These are phyloP conservation scores for Eubasilissa splendida DNA, from an alignment of 2,888 invertebrate species.

Conservation along the genomic window DNA sequence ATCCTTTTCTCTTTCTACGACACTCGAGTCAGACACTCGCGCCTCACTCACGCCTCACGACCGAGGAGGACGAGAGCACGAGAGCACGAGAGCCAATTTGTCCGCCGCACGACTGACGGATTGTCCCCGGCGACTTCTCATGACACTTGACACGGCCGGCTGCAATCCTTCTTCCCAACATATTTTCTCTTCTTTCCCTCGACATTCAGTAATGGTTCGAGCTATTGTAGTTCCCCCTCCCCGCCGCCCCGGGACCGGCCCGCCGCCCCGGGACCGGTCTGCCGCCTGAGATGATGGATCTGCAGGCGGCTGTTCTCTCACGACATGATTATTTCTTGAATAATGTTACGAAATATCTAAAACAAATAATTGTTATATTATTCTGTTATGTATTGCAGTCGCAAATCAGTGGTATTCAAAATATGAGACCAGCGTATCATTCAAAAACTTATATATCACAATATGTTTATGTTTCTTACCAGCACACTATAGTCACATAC, in stretches of 20 bases:
- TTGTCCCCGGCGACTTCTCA: conserved; percentile 48
- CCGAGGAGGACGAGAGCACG: conserved; percentile 6
- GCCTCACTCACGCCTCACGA: conserved; percentile 32
- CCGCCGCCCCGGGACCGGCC: too few species aligned
- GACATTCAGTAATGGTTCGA: conserved; percentile 18
- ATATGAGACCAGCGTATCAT: too few species aligned
- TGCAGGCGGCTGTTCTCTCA: conserved; percentile 2
- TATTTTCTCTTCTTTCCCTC: conserved; percentile 22
- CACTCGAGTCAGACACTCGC: conserved; percentile 34
- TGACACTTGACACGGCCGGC: conserved; percentile 48
- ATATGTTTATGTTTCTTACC: too few species aligned
- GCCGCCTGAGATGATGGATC: conserved; percentile 24
- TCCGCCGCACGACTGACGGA: conserved; percentile 49
- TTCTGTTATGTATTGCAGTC: conserved; percentile 26
- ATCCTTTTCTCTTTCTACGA: conserved; percentile 37
- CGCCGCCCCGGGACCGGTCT: neutral
- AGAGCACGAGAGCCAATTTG: conserved; percentile 52
- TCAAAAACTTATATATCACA: too few species aligned
- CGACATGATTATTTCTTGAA: conserved; percentile 23
- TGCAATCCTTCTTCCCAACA: conserved; percentile 23
- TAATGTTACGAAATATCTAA: conserved; percentile 15
- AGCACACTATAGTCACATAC: too few species aligned
- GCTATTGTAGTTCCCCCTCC: neutral
- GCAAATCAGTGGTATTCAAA: conserved; percentile 22
- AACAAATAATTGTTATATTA: conserved; percentile 14